Evolutionary conservation across 2,888 invertebrate genomes (phyloP).

Genomic region (Pocota personata): DNA sequence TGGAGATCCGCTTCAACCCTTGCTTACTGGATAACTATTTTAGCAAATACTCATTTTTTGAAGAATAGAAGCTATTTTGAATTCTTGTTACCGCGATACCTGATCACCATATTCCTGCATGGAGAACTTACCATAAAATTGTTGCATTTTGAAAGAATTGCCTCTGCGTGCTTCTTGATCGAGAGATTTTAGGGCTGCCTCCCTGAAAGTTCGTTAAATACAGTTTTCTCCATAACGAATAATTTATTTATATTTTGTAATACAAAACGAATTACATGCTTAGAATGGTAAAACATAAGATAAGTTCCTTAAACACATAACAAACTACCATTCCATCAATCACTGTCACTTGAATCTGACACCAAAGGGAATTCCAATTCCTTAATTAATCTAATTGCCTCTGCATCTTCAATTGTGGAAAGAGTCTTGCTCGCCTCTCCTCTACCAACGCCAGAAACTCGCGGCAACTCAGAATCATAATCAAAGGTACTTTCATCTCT

Average conservation of each 20-base stretch:
- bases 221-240: background rate
- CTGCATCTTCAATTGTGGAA: background rate
- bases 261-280: background rate
- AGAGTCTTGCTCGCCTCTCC: background rate
- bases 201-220: background rate
- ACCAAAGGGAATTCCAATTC: slow-evolving; percentile 11
- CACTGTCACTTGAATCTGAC: slow-evolving; percentile 37
- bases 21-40: too few species aligned
- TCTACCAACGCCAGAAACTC: background rate
- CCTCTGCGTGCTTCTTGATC: background rate
- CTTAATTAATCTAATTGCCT: background rate
- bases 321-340: background rate
- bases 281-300: background rate
- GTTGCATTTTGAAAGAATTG: too few species aligned
- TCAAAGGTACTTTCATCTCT: background rate
- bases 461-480: background rate
- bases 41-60: too few species aligned
- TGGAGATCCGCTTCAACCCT: too few species aligned
- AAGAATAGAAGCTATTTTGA: too few species aligned
- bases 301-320: background rate
- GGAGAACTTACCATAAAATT: too few species aligned
- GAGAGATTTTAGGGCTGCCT: background rate
- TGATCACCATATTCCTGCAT: too few species aligned
- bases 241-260: background rate
- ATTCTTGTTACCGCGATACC: too few species aligned